Evolutionary conservation across 2,797 vertebrate species (phyloP).

Genomic region (Sebastes steindachneri): DNA sequence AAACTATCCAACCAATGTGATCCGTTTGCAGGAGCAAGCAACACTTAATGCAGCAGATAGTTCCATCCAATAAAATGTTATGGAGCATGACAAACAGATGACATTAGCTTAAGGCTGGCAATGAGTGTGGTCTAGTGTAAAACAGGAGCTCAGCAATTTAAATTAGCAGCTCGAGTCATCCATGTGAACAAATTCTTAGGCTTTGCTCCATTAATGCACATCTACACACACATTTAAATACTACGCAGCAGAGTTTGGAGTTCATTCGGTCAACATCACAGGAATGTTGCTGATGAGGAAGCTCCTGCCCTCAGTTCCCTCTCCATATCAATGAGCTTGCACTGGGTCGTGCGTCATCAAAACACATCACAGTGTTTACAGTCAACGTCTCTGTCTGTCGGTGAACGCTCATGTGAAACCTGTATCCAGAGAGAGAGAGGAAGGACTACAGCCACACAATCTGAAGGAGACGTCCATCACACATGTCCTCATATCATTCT

Average conservation of each 20-base stretch:
- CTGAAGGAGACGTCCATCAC: not conserved
- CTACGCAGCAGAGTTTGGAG: not conserved
- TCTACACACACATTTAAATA: not conserved
- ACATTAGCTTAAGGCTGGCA: not conserved
- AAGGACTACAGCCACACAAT: not conserved
- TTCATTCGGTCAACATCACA: conserved; percentile 35
- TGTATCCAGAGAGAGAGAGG: conserved; percentile 2
- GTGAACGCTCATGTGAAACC: conserved; percentile 48
- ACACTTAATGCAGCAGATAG: not conserved
- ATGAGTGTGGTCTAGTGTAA: not conserved
- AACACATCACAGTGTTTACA: conserved; percentile 70
- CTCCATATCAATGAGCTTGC: conserved; percentile 61
- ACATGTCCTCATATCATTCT: not conserved
- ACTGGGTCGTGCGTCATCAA: conserved; percentile 69
- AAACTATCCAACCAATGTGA: not conserved
- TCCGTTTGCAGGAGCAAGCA: not conserved
- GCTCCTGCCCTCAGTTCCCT: conserved; percentile 55
- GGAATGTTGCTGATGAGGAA: conserved; percentile 55
- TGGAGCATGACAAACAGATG: not conserved
- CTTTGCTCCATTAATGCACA: not conserved
- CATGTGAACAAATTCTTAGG: not conserved
- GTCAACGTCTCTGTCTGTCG: conserved; percentile 61
- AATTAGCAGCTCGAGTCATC: not conserved
- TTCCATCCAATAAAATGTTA: not conserved
- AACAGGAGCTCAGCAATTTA: not conserved